Evolutionary conservation across 2,113 vertebrate species (phyloP).

Genomic region (Rhabdomys dilectus): DNA sequence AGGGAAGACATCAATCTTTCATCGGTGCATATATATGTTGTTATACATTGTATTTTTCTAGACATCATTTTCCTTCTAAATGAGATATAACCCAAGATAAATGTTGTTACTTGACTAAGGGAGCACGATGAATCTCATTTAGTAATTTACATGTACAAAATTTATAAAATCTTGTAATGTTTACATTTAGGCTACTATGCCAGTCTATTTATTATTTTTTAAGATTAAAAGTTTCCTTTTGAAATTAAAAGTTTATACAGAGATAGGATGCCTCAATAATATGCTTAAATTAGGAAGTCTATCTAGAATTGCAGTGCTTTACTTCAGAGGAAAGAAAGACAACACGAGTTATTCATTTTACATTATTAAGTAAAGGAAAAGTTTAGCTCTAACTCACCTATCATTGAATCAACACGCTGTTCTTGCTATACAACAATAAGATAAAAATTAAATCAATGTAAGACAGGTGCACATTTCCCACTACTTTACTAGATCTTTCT

Average conservation of each 20-base stretch:
- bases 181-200: background rate
- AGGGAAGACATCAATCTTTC: slow-evolving; percentile 50
- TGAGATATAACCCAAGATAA: background rate
- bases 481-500: background rate
- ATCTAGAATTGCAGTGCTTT: background rate
- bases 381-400: background rate
- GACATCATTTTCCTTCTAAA: background rate
- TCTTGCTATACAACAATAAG: background rate
- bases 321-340: background rate
- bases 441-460: background rate
- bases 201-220: slow-evolving; percentile 38
- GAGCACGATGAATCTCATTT: slow-evolving; percentile 26
- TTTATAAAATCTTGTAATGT: slow-evolving; percentile 12
- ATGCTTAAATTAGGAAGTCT: background rate
- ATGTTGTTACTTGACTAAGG: slow-evolving; percentile 9
- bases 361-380: background rate
- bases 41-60: background rate
- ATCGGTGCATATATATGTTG: slow-evolving; percentile 31
- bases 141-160: slow-evolving; percentile 38
- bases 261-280: background rate
- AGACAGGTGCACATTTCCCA: background rate
- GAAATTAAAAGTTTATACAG: background rate
- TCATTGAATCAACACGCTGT: background rate
- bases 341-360: background rate
- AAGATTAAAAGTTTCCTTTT: background rate